phyloP scores from a whole-genome alignment of 2,888 invertebrate genomes.

The Andrena hattorfiana region DNA sequence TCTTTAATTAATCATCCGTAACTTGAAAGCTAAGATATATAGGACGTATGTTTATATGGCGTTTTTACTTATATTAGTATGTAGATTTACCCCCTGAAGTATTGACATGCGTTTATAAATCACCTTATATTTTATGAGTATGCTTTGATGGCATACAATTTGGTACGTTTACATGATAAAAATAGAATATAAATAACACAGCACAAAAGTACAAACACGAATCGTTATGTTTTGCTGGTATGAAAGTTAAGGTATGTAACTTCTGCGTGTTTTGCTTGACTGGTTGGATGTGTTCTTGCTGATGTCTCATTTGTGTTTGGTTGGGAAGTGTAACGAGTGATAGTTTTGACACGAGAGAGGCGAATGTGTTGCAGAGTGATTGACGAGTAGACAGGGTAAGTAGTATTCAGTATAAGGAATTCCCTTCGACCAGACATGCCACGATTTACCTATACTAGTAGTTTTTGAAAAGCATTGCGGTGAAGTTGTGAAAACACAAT shows the following conservation, averaged over 20 bases:
- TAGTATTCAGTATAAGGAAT: not conserved
- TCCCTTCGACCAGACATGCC: too few relatives aligned
- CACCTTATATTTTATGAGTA: not conserved
- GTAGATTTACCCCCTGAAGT: too few relatives aligned
- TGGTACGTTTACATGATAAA: not conserved
- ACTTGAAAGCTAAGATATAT: too few relatives aligned
- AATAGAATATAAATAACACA: not conserved
- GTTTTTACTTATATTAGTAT: too few relatives aligned
- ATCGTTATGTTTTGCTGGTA: not conserved
- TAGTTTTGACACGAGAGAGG: too few relatives aligned
- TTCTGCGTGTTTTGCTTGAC: not conserved
- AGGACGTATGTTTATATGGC: too few relatives aligned
- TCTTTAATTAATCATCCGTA: too few relatives aligned
- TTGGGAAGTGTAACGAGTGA: too few relatives aligned
- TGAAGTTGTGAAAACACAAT: too few relatives aligned
- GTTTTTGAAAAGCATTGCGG: too few relatives aligned
- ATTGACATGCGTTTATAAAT: not conserved
- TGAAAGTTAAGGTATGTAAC: not conserved
- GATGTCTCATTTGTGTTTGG: not conserved
- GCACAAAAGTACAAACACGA: not conserved
- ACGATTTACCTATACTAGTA: too few relatives aligned
- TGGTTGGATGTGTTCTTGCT: not conserved
- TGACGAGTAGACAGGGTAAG: not conserved
- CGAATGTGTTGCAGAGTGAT: not conserved
- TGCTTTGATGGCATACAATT: not conserved